Evolutionary conservation across 2,797 vertebrate species (phyloP).

Genomic region (Enteromius paludinosus): DNA sequence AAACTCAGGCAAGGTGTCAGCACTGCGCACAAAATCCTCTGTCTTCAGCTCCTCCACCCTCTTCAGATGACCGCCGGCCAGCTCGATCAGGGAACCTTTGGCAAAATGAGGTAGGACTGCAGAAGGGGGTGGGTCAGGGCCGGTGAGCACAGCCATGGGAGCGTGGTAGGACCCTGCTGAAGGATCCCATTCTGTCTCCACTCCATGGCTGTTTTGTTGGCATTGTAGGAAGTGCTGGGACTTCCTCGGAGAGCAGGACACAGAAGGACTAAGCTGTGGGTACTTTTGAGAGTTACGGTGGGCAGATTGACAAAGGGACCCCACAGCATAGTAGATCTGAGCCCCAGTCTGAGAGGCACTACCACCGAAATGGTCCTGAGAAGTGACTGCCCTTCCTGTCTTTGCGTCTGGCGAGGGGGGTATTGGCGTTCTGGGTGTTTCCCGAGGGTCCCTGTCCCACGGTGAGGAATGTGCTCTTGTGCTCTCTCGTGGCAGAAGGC

Average conservation of each 20-base stretch:
- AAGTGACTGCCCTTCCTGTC: constrained; percentile 63
- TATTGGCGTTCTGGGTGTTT: constrained; percentile 68
- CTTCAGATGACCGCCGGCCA: constrained; percentile 79
- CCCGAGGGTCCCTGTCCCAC: constrained; percentile 62
- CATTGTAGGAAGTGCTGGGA: constrained; percentile 72
- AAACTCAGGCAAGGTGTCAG: constrained; percentile 80
- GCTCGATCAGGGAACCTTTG: constrained; percentile 84
- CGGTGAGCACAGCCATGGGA: constrained; percentile 43
- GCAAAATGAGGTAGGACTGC: constrained; percentile 86
- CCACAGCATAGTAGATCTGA: constrained; percentile 80
- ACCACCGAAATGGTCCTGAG: constrained; percentile 67
- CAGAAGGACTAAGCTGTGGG: constrained; percentile 73
- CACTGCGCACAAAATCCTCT: constrained; percentile 81
- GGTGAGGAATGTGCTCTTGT: constrained; percentile 78
- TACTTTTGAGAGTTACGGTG: constrained; percentile 68
- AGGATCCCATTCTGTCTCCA: constrained; percentile 61
- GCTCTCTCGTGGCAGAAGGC: constrained; percentile 69
- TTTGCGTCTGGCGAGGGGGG: constrained; percentile 70
- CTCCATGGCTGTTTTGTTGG: constrained; percentile 74
- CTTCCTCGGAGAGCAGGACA: constrained; percentile 72
- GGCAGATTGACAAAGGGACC: constrained; percentile 68
- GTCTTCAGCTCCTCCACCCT: constrained; percentile 81
- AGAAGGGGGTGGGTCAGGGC: constrained; percentile 61
- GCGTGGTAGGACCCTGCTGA: constrained; percentile 48
- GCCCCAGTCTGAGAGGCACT: constrained; percentile 71